Base-by-base conservation (phyloP, 2,113 vertebrate species). In the Ctenomys sociabilis region DNA sequence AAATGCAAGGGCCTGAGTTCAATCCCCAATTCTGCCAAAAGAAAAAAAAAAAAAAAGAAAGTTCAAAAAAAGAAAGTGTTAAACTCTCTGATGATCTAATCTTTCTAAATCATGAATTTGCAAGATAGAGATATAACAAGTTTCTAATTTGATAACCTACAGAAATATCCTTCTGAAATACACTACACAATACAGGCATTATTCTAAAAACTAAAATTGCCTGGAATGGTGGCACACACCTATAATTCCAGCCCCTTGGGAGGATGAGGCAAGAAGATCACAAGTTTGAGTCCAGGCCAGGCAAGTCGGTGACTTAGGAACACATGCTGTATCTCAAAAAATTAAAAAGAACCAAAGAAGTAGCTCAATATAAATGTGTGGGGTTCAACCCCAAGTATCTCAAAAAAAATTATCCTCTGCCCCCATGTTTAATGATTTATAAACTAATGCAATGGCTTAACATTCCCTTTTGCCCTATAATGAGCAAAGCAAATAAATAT, bases 151-250 rank as follows among this genome's bases (percentile, higher is more conserved):
- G 54, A 85, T 28, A 88, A 14, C n/a, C n/a, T 54, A 83, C 5
- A 37, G 43, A 95, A 95, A 84, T 16, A 70, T 64, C 88, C 82
- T 88, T 70, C 43, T 72, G 24, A 96, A 95, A 91, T 26, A 87
- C 35, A 91, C 32, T 61, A 90, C 88, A 84, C 26, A 94, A 88
- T 32, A 85, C 1, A 64, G 5, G 26, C 43, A 64, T 85, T 80
- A 86, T 24, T 86, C 80, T 61, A 89, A 37, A 86, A 83, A 49
- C 45, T 86, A 68, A 81, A 94, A 75, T 1, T 77, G 73, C 24
- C 22, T 43, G 40, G 73, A 43, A 11, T 43, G 40, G 40, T 28
- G 40, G 73, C 13, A 45, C 73, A 45, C 26, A 77, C 37, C 72
- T 26, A 10, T 43, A 75, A 43, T 75, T 2, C 72, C 37, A 43